phyloP scores from a whole-genome alignment of 2,797 vertebrate genomes.

The Arrhamphus sclerolepis region DNA sequence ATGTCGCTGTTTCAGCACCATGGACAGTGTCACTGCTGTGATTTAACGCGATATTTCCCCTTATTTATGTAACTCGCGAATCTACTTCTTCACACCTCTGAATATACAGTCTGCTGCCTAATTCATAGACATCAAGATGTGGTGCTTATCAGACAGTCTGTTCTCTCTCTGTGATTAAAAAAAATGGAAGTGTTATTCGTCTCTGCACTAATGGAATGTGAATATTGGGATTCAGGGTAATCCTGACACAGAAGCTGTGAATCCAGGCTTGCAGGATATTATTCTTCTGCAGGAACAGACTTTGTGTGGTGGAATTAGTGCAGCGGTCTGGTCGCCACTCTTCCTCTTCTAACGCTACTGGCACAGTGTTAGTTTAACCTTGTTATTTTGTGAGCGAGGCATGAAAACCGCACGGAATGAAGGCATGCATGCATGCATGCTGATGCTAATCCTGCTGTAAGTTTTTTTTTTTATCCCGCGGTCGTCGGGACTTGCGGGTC shows the following conservation, averaged over 20 bases:
- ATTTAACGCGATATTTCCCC: no score
- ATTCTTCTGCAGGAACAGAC: conserved; percentile 77
- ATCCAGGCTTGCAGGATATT: conserved; percentile 80
- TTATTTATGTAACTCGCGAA: no score
- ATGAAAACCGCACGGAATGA: conserved; percentile 61
- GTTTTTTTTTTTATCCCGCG: conserved; percentile 18
- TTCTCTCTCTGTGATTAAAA: conserved; percentile 30
- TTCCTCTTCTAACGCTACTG: conserved; percentile 58
- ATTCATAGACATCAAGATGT: conserved; percentile 25
- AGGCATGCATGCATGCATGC: conserved; percentile 37
- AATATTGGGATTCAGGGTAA: conserved; percentile 79
- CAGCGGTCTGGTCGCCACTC: conserved; percentile 58
- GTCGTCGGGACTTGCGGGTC: conserved; percentile 15
- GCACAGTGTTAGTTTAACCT: conserved; percentile 59
- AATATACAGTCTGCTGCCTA: conserved; percentile 1
- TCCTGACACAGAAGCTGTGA: conserved; percentile 75
- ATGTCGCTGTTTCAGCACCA: no score
- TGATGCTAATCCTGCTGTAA: conserved; percentile 20
- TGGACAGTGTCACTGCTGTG: no score
- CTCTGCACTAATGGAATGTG: conserved; percentile 85
- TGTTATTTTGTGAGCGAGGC: conserved; percentile 52
- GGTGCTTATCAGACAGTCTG: conserved; percentile 25
- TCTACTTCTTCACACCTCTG: background rate
- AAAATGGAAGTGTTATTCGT: conserved; percentile 64
- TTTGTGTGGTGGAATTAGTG: conserved; percentile 79